Evolutionary conservation across 2,888 invertebrate genomes (phyloP).

Genomic region (Coelinius sp.): DNA sequence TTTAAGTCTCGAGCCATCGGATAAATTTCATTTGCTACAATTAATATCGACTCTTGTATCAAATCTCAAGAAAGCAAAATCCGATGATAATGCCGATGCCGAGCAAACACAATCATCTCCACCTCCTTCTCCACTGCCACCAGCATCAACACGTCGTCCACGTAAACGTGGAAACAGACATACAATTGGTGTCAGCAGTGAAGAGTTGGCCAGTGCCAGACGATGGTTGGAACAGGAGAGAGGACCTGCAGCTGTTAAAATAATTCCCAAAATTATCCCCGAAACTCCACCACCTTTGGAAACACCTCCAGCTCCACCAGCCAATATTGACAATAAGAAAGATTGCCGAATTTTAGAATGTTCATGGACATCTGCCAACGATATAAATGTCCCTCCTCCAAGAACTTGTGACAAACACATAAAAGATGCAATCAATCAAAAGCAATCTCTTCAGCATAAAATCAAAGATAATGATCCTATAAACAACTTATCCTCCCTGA

Average conservation of each 20-base stretch:
- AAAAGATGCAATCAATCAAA: constrained; percentile 68
- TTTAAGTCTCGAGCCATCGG: constrained; percentile 71
- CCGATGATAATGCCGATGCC: constrained; percentile 68
- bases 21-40: constrained; percentile 76
- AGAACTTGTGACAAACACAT: constrained; percentile 57
- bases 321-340: no score
- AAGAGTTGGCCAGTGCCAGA: constrained; percentile 85
- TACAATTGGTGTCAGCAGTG: constrained; percentile 87
- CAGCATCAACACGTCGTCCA: constrained; percentile 64
- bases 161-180: constrained; percentile 79
- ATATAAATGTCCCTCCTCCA: constrained; percentile 3
- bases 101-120: constrained; percentile 61
- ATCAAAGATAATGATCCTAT: constrained; percentile 41
- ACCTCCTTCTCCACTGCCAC: constrained; percentile 61
- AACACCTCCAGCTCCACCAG: not conserved
- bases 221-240: constrained; percentile 77
- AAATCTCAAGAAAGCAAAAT: constrained; percentile 68
- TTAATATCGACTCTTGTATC: constrained; percentile 81
- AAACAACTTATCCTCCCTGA: constrained; percentile 33
- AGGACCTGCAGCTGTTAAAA: constrained; percentile 16
- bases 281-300: not conserved
- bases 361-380: not conserved
- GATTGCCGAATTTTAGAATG: not conserved
- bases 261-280: not conserved
- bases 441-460: constrained; percentile 61